phyloP scores from a whole-genome alignment of 2,888 invertebrate genomes.

The Folsomia manolachei region DNA sequence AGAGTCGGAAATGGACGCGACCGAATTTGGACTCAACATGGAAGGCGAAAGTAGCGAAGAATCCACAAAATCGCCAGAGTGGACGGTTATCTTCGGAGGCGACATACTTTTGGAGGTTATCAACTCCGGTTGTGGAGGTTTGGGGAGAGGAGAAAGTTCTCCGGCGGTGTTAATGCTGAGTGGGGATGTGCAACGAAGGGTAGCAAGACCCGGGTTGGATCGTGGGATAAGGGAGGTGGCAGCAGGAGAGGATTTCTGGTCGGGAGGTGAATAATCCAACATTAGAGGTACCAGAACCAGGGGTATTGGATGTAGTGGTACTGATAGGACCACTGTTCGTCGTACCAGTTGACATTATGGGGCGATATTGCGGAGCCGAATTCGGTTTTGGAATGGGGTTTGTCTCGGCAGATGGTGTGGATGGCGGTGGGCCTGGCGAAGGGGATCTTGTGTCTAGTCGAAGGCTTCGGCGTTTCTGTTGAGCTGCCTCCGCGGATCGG shows the following conservation, averaged over 20 bases:
- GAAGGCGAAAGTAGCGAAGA: neutral
- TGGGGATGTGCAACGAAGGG: neutral
- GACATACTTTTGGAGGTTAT: constrained; percentile 13
- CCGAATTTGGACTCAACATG: constrained; percentile 31
- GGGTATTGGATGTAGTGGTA: neutral
- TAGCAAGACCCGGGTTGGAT: neutral
- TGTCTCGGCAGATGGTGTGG: neutral
- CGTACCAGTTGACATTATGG: neutral
- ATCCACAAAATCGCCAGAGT: neutral
- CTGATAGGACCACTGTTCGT: neutral
- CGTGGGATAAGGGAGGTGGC: neutral
- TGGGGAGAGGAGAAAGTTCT: constrained; percentile 1
- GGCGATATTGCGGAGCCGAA: no score
- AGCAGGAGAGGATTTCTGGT: no score
- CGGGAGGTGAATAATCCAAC: no score
- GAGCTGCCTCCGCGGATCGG: constrained; percentile 23
- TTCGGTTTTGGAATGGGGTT: no score
- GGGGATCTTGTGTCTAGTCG: neutral
- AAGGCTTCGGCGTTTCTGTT: constrained; percentile 25
- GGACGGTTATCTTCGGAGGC: constrained; percentile 13
- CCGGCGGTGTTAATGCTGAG: neutral
- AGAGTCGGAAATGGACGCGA: constrained; percentile 51
- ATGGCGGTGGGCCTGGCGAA: no score
- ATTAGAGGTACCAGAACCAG: no score
- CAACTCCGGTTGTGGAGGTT: constrained; percentile 16